Conservation (phyloP, 2,888 invertebrate genomes). For the Odontocolon sp. region DNA sequence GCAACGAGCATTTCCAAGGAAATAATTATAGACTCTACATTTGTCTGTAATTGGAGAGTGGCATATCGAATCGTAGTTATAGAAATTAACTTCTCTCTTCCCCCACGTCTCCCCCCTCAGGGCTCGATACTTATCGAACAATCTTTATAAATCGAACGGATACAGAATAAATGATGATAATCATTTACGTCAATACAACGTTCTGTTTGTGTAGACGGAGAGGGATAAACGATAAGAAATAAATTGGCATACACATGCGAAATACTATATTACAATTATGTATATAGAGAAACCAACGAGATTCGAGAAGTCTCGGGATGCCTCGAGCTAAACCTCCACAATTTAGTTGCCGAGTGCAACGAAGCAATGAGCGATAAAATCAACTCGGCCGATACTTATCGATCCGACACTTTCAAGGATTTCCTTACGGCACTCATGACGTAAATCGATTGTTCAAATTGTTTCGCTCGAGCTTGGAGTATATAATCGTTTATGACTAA, state of each 20-base stretch:
- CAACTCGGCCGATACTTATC: slow-evolving; percentile 56
- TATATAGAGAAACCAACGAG: not conserved
- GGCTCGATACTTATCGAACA: not conserved
- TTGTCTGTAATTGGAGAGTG: slow-evolving; percentile 23
- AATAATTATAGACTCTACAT: slow-evolving; percentile 50
- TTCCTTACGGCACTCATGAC: slow-evolving; percentile 50
- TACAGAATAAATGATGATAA: slow-evolving; percentile 2
- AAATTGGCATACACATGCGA: not conserved
- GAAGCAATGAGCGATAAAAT: slow-evolving; percentile 48
- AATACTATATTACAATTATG: not conserved
- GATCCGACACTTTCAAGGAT: slow-evolving; percentile 60
- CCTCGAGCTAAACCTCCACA: not conserved
- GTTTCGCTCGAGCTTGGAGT: slow-evolving; percentile 17
- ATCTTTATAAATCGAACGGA: not conserved
- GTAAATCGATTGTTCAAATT: slow-evolving; percentile 47
- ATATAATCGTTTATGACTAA: slow-evolving; percentile 45
- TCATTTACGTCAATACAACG: not conserved
- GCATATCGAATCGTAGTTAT: slow-evolving; percentile 30
- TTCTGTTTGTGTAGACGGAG: not conserved
- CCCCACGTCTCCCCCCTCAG: not conserved
- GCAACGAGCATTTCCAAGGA: slow-evolving; percentile 49
- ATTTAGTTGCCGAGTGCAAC: slow-evolving; percentile 31
- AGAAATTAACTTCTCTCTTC: not conserved
- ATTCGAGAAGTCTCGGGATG: not conserved
- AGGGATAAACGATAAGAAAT: not conserved